These are phyloP conservation scores for Urocitellus parryii DNA, from an alignment of 2,113 vertebrate species.

Conservation along the genomic window DNA sequence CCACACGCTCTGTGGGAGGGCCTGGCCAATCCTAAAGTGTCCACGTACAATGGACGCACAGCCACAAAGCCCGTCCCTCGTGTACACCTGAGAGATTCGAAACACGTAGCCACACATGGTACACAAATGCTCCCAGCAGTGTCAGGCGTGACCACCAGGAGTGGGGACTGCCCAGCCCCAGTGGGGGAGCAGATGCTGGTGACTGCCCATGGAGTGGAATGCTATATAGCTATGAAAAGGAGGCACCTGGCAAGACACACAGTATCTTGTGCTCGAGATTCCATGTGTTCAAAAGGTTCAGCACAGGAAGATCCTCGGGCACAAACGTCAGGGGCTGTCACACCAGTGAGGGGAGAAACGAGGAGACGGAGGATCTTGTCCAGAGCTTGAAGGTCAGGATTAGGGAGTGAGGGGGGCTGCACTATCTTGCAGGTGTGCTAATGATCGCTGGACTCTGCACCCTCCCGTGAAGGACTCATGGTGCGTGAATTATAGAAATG, in stretches of 20 bases:
- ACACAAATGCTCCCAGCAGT: not conserved
- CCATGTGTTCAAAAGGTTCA: not conserved
- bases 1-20: too few relatives aligned
- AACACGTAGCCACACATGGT: not conserved
- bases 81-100: not conserved
- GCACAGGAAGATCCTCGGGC: not conserved
- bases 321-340: not conserved
- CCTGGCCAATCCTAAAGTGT: too few relatives aligned
- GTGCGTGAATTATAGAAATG: not conserved
- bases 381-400: too few relatives aligned
- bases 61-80: not conserved
- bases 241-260: not conserved
- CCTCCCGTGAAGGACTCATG: not conserved
- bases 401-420: too few relatives aligned
- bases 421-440: too few relatives aligned
- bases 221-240: not conserved
- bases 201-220: rapidly evolving
- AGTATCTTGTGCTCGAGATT: rapidly evolving
- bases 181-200: rapidly evolving
- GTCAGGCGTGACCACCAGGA: too few relatives aligned
- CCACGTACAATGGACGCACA: too few relatives aligned
- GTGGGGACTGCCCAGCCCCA: too few relatives aligned
- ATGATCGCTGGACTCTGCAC: too few relatives aligned
- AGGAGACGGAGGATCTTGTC: too few relatives aligned
- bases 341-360: not conserved